These are phyloP conservation scores for Musca vetustissima DNA, from an alignment of 1,140 invertebrate genomes.

Conservation along the genomic window DNA sequence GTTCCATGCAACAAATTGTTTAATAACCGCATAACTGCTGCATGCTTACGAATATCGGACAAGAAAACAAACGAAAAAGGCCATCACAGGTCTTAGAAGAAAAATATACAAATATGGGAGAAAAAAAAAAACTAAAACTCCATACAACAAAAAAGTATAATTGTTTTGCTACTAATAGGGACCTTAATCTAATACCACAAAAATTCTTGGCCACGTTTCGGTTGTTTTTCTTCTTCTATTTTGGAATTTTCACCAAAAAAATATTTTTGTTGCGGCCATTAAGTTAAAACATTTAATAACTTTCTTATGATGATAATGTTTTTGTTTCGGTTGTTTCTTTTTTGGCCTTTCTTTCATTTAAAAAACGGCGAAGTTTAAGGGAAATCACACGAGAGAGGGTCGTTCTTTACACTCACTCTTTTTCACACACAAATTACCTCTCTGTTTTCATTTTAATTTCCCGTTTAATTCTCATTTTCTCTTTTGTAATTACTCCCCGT, in stretches of 20 bases:
- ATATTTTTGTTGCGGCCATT: neutral
- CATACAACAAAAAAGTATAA: neutral
- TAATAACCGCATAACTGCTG: neutral
- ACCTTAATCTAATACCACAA: too few species aligned
- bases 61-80: too few species aligned
- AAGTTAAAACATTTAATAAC: constrained; percentile 14
- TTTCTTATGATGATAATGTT: neutral
- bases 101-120: too few species aligned
- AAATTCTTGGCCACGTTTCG: too few species aligned
- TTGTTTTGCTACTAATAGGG: neutral
- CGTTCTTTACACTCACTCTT: too few species aligned
- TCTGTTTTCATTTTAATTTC: too few species aligned
- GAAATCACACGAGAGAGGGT: neutral
- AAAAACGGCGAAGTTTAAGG: too few species aligned
- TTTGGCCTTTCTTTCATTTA: neutral
- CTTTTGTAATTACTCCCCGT: too few species aligned
- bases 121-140: neutral
- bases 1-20: constrained; percentile 16
- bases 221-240: too few species aligned
- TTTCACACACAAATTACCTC: too few species aligned
- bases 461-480: neutral
- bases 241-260: neutral
- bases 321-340: neutral
- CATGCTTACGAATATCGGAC: too few species aligned
- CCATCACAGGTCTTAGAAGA: too few species aligned